These are phyloP conservation scores for Hemitrygon akajei DNA, from an alignment of 2,797 vertebrate genomes.

Conservation along the genomic window DNA sequence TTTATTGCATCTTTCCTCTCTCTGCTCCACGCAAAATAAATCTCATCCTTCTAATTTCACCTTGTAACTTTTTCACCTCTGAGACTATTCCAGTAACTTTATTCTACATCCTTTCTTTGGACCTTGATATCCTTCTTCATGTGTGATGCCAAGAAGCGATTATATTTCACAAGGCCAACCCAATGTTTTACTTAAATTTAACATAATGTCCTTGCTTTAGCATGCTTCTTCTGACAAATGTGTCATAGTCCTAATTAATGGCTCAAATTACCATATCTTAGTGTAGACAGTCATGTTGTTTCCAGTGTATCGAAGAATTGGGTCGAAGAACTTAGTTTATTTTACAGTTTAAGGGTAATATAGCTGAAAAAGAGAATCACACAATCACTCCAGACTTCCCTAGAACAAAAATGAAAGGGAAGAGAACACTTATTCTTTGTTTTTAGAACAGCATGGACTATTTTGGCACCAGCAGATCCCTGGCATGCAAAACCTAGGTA, in stretches of 20 bases:
- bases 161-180: too few species aligned
- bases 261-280: background rate
- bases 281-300: background rate
- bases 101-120: too few species aligned
- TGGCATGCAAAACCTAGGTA: background rate
- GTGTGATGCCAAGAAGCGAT: too few species aligned
- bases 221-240: background rate
- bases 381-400: background rate
- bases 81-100: too few species aligned
- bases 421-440: background rate
- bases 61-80: too few species aligned
- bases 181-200: too few species aligned
- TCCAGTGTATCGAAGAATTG: background rate
- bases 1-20: too few species aligned
- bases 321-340: background rate
- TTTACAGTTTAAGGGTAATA: background rate
- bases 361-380: background rate
- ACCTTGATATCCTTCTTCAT: too few species aligned
- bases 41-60: too few species aligned
- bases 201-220: too few species aligned
- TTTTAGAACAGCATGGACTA: background rate
- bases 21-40: too few species aligned
- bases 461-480: background rate
- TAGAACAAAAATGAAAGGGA: background rate
- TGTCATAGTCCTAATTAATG: background rate